Evolutionary conservation across 64 coral and sea anemone species (phyloP), one percentile per base, ranked within the genome.

Genomic region (Montipora capricornis): DNA sequence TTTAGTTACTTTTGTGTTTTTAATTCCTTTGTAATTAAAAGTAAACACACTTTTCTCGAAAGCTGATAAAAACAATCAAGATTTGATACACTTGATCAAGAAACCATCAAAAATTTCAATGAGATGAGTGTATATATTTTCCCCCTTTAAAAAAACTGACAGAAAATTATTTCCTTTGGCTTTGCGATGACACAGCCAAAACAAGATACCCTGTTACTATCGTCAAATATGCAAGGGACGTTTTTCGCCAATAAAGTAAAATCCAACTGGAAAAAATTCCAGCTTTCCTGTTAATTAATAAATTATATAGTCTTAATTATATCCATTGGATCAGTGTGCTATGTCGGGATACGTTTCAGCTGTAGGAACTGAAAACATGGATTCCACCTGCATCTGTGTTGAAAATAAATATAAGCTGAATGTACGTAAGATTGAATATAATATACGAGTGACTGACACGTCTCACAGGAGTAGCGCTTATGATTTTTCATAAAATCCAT

Each of bases 291-390:
- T 71, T 86, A 73, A 86, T 86, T 86, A 86, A 86, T 86, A 86
- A 86, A 71, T 86, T 86, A 86, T 86, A 86, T 73, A 73, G 44
- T 86, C 82, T 86, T 86, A 86, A 86, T 86, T 86, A 86, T 62
- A 66, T 86, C 68, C 66, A 48, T 17, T 17, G 61, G 82, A 70
- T 57, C 53, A 57, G 53, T 20, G 66, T 86, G 82, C 67, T 59
- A 86, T 50, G 45, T 86, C 68, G 44, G 82, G 82, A 51, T 47
- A 49, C 66, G 71, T 47, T 86, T 86, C 62, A 86, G 66, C 82
- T 71, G 82, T 86, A 64, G 47, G 66, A 86, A 86, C 49, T 69
- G 82, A 86, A 86, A 86, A 86, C 82, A 86, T 51, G 8, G 5
- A 20, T 71, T 86, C 66, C 82, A 86, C 82, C 82, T 86, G 82